Evolutionary conservation across 1,140 invertebrate genomes (phyloP), one percentile per base, ranked within the genome.

Genomic region (Drosophila nebulosa): DNA sequence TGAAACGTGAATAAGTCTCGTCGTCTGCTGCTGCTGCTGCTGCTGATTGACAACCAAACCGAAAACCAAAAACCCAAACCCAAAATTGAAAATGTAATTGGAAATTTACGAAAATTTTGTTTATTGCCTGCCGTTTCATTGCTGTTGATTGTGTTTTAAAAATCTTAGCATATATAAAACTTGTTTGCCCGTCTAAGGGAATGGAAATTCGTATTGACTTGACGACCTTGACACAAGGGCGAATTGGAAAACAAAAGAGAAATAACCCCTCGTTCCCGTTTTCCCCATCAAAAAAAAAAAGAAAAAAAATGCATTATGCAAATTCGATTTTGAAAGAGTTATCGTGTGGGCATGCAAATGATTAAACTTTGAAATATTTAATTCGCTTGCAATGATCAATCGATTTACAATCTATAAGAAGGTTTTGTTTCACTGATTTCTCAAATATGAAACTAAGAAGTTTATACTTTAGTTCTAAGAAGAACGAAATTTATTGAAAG

Each of bases 11-110:
- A 46, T 35, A 64, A 22, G 18, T 21, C 30, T 35, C 55, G 12
- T 22, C 32, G 30, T 46, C 16, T 18, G 39, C n/a, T n/a, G n/a
- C n/a, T n/a, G n/a, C 39, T 46, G 39, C n/a, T n/a, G n/a, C n/a
- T n/a, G n/a, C 39, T 46, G 39, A 46, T 46, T 46, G 39, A 46
- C 39, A 36, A 51, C 9, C 30, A 9, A 32, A 10, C 27, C 18
- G 4, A 32, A 50, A 21, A 30, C 27, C 27, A 30, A 30, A n/a
- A n/a, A n/a, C n/a, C n/a, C n/a, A n/a, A n/a, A n/a, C 12, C 64
- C 52, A 62, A 75, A 69, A 74, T 75, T 78, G 56, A 78, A 74
- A 85, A 86, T 81, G 80, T 85, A 85, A 85, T 77, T 85, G 69
- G 30, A 84, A 85, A 65, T 70, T 58, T 39, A 39, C 36, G 39